A percentile compares a stretch with the other conserved stretches of the same genome.
These are phyloP conservation scores for Nesidiocoris tenuis DNA, from an alignment of 2,888 invertebrate species.

Conservation along the genomic window DNA sequence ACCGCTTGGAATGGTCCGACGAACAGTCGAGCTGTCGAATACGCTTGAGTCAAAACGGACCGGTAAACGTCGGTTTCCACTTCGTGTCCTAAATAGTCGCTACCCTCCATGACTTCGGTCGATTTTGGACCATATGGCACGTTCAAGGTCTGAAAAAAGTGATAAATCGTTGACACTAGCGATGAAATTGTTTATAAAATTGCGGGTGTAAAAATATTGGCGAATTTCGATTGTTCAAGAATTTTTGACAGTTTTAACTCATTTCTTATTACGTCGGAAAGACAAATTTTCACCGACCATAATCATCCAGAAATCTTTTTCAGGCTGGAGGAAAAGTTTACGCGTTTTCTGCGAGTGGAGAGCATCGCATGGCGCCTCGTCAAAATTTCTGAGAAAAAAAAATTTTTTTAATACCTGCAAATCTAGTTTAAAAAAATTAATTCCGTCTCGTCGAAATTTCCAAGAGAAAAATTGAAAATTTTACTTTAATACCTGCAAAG, in stretches of 20 bases:
- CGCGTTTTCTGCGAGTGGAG: conserved; percentile 86
- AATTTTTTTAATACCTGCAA: not conserved
- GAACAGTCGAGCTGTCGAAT: conserved; percentile 82
- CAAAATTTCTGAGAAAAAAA: conserved; percentile 68
- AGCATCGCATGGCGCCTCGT: conserved; percentile 75
- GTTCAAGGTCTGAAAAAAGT: conserved; percentile 45
- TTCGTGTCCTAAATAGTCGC: conserved; percentile 78
- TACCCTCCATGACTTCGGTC: conserved; percentile 68
- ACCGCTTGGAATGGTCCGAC: conserved; percentile 70
- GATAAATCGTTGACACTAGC: not conserved
- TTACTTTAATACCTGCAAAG: no score
- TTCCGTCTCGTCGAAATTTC: no score
- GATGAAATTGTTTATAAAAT: not conserved
- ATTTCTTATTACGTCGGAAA: not conserved
- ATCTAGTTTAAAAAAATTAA: no score
- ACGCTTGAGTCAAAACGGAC: conserved; percentile 71
- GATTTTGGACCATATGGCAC: conserved; percentile 31
- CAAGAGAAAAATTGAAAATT: no score
- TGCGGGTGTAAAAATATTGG: not conserved
- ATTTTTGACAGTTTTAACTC: not conserved
- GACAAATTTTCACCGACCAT: conserved; percentile 73
- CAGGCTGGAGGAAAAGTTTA: conserved; percentile 84
- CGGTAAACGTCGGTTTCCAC: conserved; percentile 74
- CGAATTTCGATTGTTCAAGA: not conserved
- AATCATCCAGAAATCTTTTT: conserved; percentile 85